A percentile compares a stretch with the other conserved stretches of the same genome.
Evolutionary conservation across 2,888 invertebrate species (phyloP).

Genomic region (Cryptus viduatorius): DNA sequence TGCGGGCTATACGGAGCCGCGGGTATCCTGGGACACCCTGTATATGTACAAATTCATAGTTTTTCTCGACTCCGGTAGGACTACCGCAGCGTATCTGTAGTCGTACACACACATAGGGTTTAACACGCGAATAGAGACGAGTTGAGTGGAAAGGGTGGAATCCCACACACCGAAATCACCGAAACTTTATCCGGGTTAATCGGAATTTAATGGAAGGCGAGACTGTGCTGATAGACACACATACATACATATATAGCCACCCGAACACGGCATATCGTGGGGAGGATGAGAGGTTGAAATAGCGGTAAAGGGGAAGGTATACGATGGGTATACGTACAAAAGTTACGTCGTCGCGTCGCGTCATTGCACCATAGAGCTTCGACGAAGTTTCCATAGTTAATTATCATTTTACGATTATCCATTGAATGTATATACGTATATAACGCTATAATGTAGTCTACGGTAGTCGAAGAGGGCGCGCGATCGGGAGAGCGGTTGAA

Average conservation of each 20-base stretch:
- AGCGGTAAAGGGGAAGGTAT: conserved; percentile 35
- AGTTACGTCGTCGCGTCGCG: conserved; percentile 57
- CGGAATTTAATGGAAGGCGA: conserved; percentile 68
- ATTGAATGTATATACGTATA: conserved; percentile 36
- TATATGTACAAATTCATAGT: conserved; percentile 18
- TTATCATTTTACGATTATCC: conserved; percentile 66
- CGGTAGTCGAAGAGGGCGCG: background rate
- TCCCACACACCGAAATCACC: conserved; percentile 48
- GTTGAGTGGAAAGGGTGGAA: conserved; percentile 20
- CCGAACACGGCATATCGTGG: background rate
- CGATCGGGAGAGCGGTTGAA: conserved; percentile 7
- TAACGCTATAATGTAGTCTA: conserved; percentile 20
- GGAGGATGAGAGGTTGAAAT: conserved; percentile 14
- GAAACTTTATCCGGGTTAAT: conserved; percentile 69
- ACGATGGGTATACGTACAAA: conserved; percentile 33
- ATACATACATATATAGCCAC: background rate
- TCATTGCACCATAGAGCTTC: conserved; percentile 56
- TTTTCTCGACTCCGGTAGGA: conserved; percentile 24
- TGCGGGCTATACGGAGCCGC: background rate
- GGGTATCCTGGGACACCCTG: too few relatives aligned
- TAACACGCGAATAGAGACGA: background rate
- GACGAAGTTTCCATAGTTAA: conserved; percentile 65
- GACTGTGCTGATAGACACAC: conserved; percentile 41
- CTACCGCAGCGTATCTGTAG: conserved; percentile 11
- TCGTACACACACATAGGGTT: background rate